phyloP scores from a whole-genome alignment of 2,888 invertebrate genomes.

The Eupithecia tripunctaria region DNA sequence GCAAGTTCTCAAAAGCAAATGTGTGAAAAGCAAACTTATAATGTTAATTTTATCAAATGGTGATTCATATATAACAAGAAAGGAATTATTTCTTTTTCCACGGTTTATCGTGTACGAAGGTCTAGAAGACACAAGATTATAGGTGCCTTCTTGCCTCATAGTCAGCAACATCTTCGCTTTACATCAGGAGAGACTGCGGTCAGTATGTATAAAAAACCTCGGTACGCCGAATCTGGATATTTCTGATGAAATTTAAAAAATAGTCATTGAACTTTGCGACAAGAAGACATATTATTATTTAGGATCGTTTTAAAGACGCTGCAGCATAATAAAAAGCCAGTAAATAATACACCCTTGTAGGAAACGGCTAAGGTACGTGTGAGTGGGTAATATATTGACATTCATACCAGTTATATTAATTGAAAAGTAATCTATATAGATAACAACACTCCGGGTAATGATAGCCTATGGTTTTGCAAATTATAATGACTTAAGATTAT shows the following conservation, averaged over 20 bases:
- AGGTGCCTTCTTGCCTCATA: too few relatives aligned
- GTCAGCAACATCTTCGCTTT: too few relatives aligned
- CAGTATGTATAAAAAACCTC: too few relatives aligned
- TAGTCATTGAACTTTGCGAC: background rate
- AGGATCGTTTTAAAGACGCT: too few relatives aligned
- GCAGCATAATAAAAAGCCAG: background rate
- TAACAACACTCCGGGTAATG: conserved; percentile 23
- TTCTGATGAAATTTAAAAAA: too few relatives aligned
- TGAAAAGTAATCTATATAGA: conserved; percentile 30
- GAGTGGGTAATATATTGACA: conserved; percentile 38
- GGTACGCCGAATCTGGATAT: background rate
- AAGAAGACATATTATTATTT: background rate
- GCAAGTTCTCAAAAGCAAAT: background rate
- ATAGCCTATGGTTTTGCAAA: conserved; percentile 26
- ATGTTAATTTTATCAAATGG: too few relatives aligned
- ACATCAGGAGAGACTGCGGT: too few relatives aligned
- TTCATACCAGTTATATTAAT: conserved; percentile 29
- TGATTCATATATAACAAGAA: background rate
- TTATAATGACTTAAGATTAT: conserved; percentile 20
- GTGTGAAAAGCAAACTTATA: too few relatives aligned
- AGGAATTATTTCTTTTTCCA: too few relatives aligned
- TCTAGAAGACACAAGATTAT: too few relatives aligned
- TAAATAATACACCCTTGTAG: conserved; percentile 52
- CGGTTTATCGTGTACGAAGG: too few relatives aligned
- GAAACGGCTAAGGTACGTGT: conserved; percentile 57